phyloP scores from a whole-genome alignment of 2,797 vertebrate genomes.

The Champsocephalus esox region DNA sequence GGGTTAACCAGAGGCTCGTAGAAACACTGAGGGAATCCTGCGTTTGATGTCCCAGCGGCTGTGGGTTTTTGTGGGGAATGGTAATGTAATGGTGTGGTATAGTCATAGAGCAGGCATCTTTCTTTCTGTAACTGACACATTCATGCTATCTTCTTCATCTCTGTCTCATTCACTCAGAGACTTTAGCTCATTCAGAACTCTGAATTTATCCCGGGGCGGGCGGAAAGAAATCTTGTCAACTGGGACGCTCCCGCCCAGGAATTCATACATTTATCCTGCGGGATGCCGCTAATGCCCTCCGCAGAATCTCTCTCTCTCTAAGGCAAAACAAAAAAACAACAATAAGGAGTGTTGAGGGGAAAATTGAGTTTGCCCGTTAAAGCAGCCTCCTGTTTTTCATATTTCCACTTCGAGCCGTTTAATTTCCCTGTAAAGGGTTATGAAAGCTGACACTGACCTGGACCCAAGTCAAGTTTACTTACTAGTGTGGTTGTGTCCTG shows the following conservation, averaged over 20 bases:
- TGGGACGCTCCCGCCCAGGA: constrained; percentile 40
- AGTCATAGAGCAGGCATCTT: constrained; percentile 40
- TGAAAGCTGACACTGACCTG: constrained; percentile 87
- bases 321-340: constrained; percentile 47
- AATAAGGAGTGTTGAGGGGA: constrained; percentile 77
- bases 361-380: constrained; percentile 86
- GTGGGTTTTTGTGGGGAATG: constrained; percentile 45
- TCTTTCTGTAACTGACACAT: constrained; percentile 31
- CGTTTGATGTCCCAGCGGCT: constrained; percentile 51
- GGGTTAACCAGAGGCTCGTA: constrained; percentile 56
- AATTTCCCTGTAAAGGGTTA: constrained; percentile 92
- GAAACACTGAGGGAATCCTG: constrained; percentile 39
- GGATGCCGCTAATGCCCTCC: constrained; percentile 47
- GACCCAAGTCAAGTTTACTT: constrained; percentile 79
- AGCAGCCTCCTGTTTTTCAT: constrained; percentile 81
- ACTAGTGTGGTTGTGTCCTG: constrained; percentile 75
- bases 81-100: constrained; percentile 45
- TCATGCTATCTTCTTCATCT: constrained; percentile 23
- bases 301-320: constrained; percentile 43
- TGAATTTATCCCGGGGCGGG: constrained; percentile 40
- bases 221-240: constrained; percentile 53
- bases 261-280: constrained; percentile 65
- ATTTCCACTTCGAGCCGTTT: constrained; percentile 91
- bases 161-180: constrained; percentile 24
- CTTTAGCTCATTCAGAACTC: constrained; percentile 43